Percentiles rank a stretch among this genome's conserved stretches.
These are phyloP conservation scores for Leptobrachium ailaonicum DNA, from an alignment of 2,113 vertebrate species.

Conservation along the genomic window DNA sequence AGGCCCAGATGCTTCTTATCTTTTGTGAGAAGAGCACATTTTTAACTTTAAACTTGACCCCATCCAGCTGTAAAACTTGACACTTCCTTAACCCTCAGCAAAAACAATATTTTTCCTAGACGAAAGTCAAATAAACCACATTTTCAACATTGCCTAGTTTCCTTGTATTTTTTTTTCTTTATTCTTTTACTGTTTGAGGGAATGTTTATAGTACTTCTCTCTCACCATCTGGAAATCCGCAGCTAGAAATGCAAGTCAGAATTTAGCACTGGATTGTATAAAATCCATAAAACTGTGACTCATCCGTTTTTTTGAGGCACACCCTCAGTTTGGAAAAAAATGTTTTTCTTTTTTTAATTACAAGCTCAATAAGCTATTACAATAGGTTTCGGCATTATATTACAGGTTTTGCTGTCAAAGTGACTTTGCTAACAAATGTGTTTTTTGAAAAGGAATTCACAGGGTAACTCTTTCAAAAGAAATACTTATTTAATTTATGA, in stretches of 20 bases:
- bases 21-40: too few species aligned
- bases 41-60: too few species aligned
- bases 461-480: too few species aligned
- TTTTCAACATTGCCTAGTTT: neutral
- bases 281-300: slow-evolving; percentile 12
- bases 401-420: slow-evolving; percentile 8
- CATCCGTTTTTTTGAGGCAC: slow-evolving; percentile 4
- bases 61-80: too few species aligned
- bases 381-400: slow-evolving; percentile 21
- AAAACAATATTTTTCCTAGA: too few species aligned
- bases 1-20: too few species aligned
- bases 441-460: neutral
- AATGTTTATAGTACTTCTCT: slow-evolving; percentile 8
- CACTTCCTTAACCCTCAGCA: too few species aligned
- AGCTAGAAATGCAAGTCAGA: slow-evolving; percentile 15
- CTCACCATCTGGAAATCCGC: slow-evolving; percentile 15
- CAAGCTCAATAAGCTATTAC: slow-evolving; percentile 5
- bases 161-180: neutral
- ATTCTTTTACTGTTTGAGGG: neutral
- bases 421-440: neutral
- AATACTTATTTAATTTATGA: too few species aligned
- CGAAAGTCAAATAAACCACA: neutral
- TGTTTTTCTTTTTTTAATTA: neutral
- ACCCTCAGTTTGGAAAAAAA: neutral
- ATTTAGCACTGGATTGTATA: neutral